Conservation (phyloP, 2,888 invertebrate species). For the Platycheirus albimanus region DNA sequence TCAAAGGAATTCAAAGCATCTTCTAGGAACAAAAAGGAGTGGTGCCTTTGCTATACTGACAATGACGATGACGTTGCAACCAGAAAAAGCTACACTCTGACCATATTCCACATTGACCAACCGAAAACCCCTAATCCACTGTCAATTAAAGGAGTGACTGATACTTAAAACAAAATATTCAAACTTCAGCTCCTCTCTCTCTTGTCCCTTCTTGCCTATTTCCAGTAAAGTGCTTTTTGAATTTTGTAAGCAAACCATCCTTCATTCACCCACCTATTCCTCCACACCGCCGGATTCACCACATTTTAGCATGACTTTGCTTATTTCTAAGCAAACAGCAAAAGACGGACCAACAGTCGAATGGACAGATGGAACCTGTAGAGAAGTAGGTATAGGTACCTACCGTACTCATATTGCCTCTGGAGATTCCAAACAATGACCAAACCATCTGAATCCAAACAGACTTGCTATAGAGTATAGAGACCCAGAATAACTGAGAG, state of each 20-base stretch:
- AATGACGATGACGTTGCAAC: too few species aligned
- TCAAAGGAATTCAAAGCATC: slow-evolving; percentile 26
- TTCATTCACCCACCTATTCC: neutral
- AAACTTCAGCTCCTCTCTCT: slow-evolving; percentile 8
- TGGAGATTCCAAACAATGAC: slow-evolving; percentile 61
- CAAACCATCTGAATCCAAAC: slow-evolving; percentile 51
- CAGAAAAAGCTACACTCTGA: neutral
- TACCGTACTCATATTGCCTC: slow-evolving; percentile 46
- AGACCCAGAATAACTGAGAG: too few species aligned
- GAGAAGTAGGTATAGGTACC: slow-evolving; percentile 34
- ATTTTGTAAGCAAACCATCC: slow-evolving; percentile 44
- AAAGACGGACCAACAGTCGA: neutral
- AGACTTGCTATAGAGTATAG: slow-evolving; percentile 17
- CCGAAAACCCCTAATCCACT: slow-evolving; percentile 48
- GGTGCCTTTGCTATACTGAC: too few species aligned
- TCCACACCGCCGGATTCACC: neutral
- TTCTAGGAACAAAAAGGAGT: neutral
- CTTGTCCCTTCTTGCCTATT: neutral
- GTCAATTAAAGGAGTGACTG: slow-evolving; percentile 64
- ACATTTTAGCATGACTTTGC: slow-evolving; percentile 70
- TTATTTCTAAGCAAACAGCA: slow-evolving; percentile 65
- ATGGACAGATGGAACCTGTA: slow-evolving; percentile 9
- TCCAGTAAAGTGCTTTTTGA: slow-evolving; percentile 69
- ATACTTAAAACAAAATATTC: slow-evolving; percentile 54
- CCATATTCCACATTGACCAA: slow-evolving; percentile 22